phyloP scores from a whole-genome alignment of 2,888 invertebrate genomes.

The Apoderus coryli region DNA sequence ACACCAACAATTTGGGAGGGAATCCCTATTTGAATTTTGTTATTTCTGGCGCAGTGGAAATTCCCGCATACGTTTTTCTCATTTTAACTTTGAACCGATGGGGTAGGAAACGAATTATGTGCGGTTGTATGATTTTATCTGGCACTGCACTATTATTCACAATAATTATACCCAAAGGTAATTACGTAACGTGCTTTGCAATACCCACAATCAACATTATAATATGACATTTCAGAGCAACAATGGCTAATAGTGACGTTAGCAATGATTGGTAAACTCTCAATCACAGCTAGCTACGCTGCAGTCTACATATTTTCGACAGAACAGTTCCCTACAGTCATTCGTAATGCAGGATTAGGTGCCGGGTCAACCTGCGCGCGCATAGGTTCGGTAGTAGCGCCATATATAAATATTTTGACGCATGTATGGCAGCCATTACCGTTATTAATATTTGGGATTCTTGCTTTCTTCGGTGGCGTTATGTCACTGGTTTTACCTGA shows the following conservation, averaged over 20 bases:
- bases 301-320: conserved; percentile 60
- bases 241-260: conserved; percentile 42
- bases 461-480: conserved; percentile 40
- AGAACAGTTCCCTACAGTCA: conserved; percentile 64
- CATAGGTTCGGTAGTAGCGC: conserved; percentile 46
- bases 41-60: conserved; percentile 58
- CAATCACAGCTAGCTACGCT: conserved; percentile 59
- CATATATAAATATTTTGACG: conserved; percentile 42
- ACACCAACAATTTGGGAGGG: conserved; percentile 55
- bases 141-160: conserved; percentile 45
- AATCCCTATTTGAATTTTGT: conserved; percentile 60
- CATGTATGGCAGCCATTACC: conserved; percentile 44
- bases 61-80: conserved; percentile 54
- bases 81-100: conserved; percentile 52
- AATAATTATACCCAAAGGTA: conserved; percentile 41
- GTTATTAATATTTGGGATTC: conserved; percentile 41
- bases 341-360: conserved; percentile 48
- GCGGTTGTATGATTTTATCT: conserved; percentile 51
- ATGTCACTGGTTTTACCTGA: conserved; percentile 47
- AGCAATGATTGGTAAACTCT: conserved; percentile 57
- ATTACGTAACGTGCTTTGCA: conserved; percentile 15
- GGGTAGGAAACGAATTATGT: conserved; percentile 53
- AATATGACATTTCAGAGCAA: conserved; percentile 32
- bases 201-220: not conserved
- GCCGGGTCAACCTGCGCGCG: conserved; percentile 47